Base-by-base conservation (phyloP, 1,140 invertebrate genomes). In the Leptopilina clavipes region DNA sequence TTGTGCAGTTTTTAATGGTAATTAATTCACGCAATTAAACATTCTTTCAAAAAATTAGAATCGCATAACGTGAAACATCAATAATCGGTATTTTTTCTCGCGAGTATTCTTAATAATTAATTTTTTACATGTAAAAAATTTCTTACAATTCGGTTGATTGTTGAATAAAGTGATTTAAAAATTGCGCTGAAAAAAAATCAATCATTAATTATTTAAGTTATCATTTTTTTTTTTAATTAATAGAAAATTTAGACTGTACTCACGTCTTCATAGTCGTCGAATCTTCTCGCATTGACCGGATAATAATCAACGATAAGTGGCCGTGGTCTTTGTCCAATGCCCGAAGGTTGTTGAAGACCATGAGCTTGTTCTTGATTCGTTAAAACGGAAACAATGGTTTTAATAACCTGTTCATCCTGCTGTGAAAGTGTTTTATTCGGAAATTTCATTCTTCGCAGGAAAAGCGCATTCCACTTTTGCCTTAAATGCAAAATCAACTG, bases 391-490 rank as follows among this genome's bases (percentile, higher is more conserved):
- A 95, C 93, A 12, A 96, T 89, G 0, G 94, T 92, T 76, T 91
- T 92, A 1, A 96, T 88, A 18, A 96, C 93, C 83, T 93, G 92
- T 80, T 96, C 95, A 86, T 96, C 95, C 54, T 93, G 89, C 48
- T 93, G 90, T 7, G 91, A 90, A 88, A 91, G 92, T 0, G 92
- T 91, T 87, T 95, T 94, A 12, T 92, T 92, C 0, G 95, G 95
- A 74, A 93, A 92, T 76, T 92, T 92, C 92, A 97, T 94, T 43
- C 95, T 91, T 7, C 94, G 90, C 10, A 95, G 89, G 43, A 97
- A 93, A 10, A 97, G 84, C 31, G 94, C 93, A 83, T 96, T 94
- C 88, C 96, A 94, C 76, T 95, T 95, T 84, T 96, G 94, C 31
- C 96, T 90, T 18, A 97, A 90, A 86, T 94, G 93, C 77, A 94